phyloP scores from a whole-genome alignment of 2,113 vertebrate genomes.

The Spheniscus mendiculus region DNA sequence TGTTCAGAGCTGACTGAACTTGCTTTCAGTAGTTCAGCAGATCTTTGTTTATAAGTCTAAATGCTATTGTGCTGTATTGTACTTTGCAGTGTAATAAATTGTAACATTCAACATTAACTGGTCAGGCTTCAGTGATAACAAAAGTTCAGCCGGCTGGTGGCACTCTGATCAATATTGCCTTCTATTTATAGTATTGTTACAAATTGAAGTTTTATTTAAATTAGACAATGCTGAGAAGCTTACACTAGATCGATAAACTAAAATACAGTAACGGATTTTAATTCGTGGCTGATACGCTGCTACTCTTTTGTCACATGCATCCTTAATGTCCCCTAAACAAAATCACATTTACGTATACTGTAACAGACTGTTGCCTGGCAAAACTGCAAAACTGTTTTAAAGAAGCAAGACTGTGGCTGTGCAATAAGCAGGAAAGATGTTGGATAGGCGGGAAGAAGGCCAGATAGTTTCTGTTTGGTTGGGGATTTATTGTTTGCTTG shows the following conservation, averaged over 20 bases:
- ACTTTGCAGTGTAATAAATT: constrained; percentile 72
- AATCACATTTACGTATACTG: not conserved
- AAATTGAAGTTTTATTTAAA: constrained; percentile 84
- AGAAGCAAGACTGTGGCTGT: not conserved
- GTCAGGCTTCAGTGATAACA: constrained; percentile 77
- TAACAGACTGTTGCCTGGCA: not conserved
- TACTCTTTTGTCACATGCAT: constrained; percentile 30
- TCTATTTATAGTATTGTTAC: constrained; percentile 81
- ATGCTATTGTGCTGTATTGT: constrained; percentile 43
- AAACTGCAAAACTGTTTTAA: not conserved
- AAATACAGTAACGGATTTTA: constrained; percentile 76
- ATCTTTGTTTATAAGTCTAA: constrained; percentile 55
- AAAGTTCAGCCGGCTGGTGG: constrained; percentile 68
- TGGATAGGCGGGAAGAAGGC: not conserved
- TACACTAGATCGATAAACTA: constrained; percentile 69
- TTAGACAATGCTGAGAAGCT: constrained; percentile 69
- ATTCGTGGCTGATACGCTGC: constrained; percentile 50
- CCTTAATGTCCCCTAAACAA: constrained; percentile 3
- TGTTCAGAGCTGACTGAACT: not conserved
- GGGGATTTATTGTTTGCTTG: not conserved
- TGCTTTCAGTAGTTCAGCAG: constrained; percentile 13
- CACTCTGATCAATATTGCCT: constrained; percentile 73
- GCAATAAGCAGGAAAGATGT: not conserved
- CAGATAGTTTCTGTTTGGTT: not conserved
- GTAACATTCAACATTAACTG: constrained; percentile 72